Evolutionary conservation across 2,888 invertebrate species (phyloP).

Genomic region (Ophion ellenae): DNA sequence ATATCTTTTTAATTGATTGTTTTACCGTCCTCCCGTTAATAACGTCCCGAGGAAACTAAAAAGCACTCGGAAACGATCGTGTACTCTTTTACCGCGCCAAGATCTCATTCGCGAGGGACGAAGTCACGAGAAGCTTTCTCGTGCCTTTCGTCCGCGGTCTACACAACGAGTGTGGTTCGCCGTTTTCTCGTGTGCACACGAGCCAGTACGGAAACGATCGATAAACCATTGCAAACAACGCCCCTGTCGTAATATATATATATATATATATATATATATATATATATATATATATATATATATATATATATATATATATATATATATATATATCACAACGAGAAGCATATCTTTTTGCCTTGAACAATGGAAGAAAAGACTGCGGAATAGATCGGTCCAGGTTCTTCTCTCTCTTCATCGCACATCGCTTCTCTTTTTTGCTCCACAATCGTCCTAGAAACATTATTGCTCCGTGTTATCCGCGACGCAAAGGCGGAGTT

Average conservation of each 20-base stretch:
- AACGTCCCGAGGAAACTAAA: neutral
- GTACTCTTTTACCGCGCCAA: slow-evolving; percentile 15
- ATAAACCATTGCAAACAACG: slow-evolving; percentile 76
- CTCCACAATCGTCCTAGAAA: slow-evolving; percentile 18
- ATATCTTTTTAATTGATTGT: neutral
- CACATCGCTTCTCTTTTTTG: slow-evolving; percentile 21
- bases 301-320: slow-evolving; percentile 10
- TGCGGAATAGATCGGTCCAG: slow-evolving; percentile 48
- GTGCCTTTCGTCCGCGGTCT: slow-evolving; percentile 63
- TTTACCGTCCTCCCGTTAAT: neutral
- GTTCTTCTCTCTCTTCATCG: neutral
- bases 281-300: slow-evolving; percentile 4
- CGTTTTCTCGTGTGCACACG: slow-evolving; percentile 67
- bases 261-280: slow-evolving; percentile 14
- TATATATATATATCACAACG: slow-evolving; percentile 17
- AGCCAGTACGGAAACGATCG: slow-evolving; percentile 74
- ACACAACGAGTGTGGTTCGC: slow-evolving; percentile 50
- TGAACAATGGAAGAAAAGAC: slow-evolving; percentile 42
- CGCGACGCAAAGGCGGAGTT: slow-evolving; percentile 29
- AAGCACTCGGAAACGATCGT: slow-evolving; percentile 1
- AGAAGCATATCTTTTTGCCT: slow-evolving; percentile 18
- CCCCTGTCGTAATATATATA: slow-evolving; percentile 71
- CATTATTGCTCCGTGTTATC: slow-evolving; percentile 54
- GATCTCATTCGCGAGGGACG: slow-evolving; percentile 37
- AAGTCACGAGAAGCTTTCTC: slow-evolving; percentile 73